Conservation (phyloP, 2,888 invertebrate genomes). For the Punctoribates punctum region DNA sequence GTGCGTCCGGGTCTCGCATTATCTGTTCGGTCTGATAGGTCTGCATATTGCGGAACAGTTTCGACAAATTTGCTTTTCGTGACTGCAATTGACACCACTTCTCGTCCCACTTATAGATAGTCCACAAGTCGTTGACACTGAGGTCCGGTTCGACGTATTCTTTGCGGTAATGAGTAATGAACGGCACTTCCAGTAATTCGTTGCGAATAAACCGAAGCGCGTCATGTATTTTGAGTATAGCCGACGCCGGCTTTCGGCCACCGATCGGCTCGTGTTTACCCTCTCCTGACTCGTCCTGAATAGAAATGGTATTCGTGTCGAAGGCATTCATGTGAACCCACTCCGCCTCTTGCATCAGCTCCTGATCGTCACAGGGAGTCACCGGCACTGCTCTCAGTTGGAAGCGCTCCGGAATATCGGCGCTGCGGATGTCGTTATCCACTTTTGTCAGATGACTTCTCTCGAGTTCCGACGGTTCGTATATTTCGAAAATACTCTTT, state of each 20-base stretch:
- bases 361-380: slow-evolving; percentile 64
- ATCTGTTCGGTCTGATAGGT: slow-evolving; percentile 78
- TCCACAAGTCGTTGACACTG: slow-evolving; percentile 93
- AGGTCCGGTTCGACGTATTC: slow-evolving; percentile 94
- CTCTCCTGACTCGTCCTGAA: slow-evolving; percentile 58
- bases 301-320: slow-evolving; percentile 73
- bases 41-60: slow-evolving; percentile 85
- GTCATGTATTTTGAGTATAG: slow-evolving; percentile 81
- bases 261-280: slow-evolving; percentile 51
- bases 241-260: slow-evolving; percentile 47
- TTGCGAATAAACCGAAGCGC: slow-evolving; percentile 93
- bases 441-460: slow-evolving; percentile 90
- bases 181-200: slow-evolving; percentile 85
- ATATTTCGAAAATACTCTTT: slow-evolving; percentile 62
- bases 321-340: slow-evolving; percentile 98
- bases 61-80: slow-evolving; percentile 74
- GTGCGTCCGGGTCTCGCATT: slow-evolving; percentile 75
- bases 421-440: slow-evolving; percentile 70
- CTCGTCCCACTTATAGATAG: slow-evolving; percentile 91
- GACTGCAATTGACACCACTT: slow-evolving; percentile 87
- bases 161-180: slow-evolving; percentile 96
- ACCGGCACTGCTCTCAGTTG: slow-evolving; percentile 77
- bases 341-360: slow-evolving; percentile 88
- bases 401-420: slow-evolving; percentile 60
- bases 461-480: slow-evolving; percentile 95